A percentile compares a stretch with the other conserved stretches of the same genome.
Conservation (phyloP, 2,888 invertebrate species). For the Smittia sp. region DNA sequence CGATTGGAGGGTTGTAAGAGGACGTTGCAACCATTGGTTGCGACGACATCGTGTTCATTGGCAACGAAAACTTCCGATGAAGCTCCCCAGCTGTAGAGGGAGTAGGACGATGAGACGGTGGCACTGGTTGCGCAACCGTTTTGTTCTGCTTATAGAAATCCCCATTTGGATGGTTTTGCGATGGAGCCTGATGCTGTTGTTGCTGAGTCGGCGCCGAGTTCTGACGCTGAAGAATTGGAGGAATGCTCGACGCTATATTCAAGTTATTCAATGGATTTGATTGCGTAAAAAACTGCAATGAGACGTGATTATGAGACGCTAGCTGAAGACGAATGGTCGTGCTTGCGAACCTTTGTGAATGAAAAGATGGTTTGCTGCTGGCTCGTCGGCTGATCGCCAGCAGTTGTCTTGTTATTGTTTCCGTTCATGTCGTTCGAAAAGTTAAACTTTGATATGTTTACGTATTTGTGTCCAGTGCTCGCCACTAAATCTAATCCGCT, state of each 20-base stretch:
- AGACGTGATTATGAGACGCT: not conserved
- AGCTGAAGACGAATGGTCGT: not conserved
- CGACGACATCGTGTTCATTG: slow-evolving; percentile 19
- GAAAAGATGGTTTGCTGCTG: slow-evolving; percentile 40
- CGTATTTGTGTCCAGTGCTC: slow-evolving; percentile 52
- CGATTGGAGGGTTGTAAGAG: not conserved
- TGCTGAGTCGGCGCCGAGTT: slow-evolving; percentile 32
- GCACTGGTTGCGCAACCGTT: not conserved
- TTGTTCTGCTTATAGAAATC: slow-evolving; percentile 36
- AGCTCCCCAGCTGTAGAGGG: slow-evolving; percentile 6
- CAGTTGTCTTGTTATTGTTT: slow-evolving; percentile 27
- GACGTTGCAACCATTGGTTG: not conserved
- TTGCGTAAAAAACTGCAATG: slow-evolving; percentile 35
- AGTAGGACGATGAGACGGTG: not conserved
- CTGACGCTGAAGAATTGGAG: slow-evolving; percentile 28
- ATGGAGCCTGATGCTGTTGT: not conserved
- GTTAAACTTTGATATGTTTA: slow-evolving; percentile 40
- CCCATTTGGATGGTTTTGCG: slow-evolving; percentile 18
- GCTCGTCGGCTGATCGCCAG: not conserved
- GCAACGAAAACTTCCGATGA: slow-evolving; percentile 30
- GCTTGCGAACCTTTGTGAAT: slow-evolving; percentile 32
- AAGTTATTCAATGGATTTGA: slow-evolving; percentile 41
- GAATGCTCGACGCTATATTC: slow-evolving; percentile 30
- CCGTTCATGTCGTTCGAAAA: slow-evolving; percentile 38
- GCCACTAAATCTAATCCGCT: slow-evolving; percentile 80